Base-by-base conservation (phyloP, 2,797 vertebrate genomes). In the Sylvia borin region DNA sequence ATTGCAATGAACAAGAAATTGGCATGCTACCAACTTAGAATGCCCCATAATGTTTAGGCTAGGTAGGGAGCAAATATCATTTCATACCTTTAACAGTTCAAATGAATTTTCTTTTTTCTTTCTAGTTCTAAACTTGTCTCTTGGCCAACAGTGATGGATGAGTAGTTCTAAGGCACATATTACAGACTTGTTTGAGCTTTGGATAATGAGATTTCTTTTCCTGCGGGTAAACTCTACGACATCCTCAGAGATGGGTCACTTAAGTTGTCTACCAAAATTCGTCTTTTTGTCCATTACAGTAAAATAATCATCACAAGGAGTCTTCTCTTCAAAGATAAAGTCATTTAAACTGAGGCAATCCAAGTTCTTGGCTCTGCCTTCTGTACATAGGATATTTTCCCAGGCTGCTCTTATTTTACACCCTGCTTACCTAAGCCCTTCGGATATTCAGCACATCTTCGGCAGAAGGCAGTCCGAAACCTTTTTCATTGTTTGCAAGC, bases 1-100 rank as follows among this genome's bases (percentile, higher is more conserved):
- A 88, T 90, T 89, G 29, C 91, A 90, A 21, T 29, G 82, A 93
- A 95, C 87, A 93, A 93, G 65, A 61, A 91, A 88, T 4, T 83
- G 85, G 85, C 91, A 50, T 2, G 1, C 25, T 78, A 83, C 65
- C 75, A 85, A 25, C 36, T 81, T 66, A 88, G 72, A 90, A 71
- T 21, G 50, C 68, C 85, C 93, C 53, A 51, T 7, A 6, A 43
- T 45, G 38, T 68, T 85, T 85, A 65, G 76, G 19, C 68, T 91
- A 26, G 29, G 27, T 71, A 72, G 90, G 42, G 50, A 91, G 85
- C 48, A 93, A 96, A 87, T 70, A 71, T 15, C 5, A 50, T 75
- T 70, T 85, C 67, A 31, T 66, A 75, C 9, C 24, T 87, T 71
- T 62, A 92, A 64, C 24, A 55, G 47, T n/a, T 76, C 71, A 82